Percentiles rank a stretch among this genome's conserved stretches.
These are phyloP conservation scores for Antheraea yamamai DNA, from an alignment of 2,888 invertebrate genomes.

Conservation along the genomic window DNA sequence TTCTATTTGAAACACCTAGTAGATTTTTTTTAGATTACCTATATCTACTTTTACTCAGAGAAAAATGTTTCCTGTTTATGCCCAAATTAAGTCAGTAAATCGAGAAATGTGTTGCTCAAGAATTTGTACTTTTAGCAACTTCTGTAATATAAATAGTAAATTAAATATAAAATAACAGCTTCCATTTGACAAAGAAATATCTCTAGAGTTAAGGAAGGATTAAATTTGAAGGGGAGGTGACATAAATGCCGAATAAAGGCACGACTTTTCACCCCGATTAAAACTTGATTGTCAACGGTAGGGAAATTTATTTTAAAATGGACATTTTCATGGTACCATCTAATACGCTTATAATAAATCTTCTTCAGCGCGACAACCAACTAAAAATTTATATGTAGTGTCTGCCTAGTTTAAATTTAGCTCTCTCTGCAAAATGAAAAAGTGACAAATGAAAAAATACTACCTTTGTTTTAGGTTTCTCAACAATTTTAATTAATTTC, in stretches of 20 bases:
- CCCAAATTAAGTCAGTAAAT: no score
- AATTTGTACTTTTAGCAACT: no score
- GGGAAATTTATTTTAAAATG: background rate
- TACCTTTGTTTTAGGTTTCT: background rate
- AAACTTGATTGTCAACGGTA: background rate
- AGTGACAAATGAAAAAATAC: constrained; percentile 1
- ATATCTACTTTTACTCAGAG: no score
- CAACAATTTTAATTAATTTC: constrained; percentile 2
- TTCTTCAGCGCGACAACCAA: background rate
- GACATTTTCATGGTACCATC: background rate
- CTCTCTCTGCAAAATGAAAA: background rate
- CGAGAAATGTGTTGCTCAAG: no score
- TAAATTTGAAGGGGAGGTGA: background rate
- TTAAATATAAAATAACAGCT: background rate
- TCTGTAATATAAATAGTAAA: no score
- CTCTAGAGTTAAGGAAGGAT: background rate
- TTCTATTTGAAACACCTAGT: no score
- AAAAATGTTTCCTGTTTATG: no score
- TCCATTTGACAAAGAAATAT: background rate
- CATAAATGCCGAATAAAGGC: background rate
- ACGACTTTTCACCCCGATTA: background rate
- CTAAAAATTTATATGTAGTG: background rate
- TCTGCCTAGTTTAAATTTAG: background rate
- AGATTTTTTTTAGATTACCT: no score
- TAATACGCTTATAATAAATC: background rate